Conservation (phyloP, 2,888 invertebrate species). For the Miltochrista miniata region DNA sequence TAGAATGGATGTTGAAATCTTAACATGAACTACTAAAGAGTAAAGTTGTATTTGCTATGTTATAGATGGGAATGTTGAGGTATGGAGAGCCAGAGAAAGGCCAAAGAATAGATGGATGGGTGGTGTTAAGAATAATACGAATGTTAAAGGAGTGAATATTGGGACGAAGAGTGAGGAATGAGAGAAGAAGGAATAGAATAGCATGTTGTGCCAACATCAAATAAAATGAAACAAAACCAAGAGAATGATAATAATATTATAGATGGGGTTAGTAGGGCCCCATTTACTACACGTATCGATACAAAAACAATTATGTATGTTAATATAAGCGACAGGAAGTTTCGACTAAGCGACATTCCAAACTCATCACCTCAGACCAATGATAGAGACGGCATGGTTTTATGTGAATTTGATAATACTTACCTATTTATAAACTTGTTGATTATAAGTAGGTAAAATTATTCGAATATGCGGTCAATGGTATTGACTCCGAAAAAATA, state of each 20-base stretch:
- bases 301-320: background rate
- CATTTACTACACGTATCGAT: background rate
- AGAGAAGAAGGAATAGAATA: too few relatives aligned
- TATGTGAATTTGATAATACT: conserved; percentile 37
- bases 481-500: conserved; percentile 8
- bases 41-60: too few relatives aligned
- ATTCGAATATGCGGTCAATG: conserved; percentile 15
- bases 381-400: conserved; percentile 39
- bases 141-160: too few relatives aligned
- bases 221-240: too few relatives aligned
- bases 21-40: too few relatives aligned
- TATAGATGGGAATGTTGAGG: background rate
- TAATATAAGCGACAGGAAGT: conserved; percentile 34
- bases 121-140: too few relatives aligned
- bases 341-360: conserved; percentile 25
- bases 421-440: conserved; percentile 32
- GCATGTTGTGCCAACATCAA: too few relatives aligned
- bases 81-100: too few relatives aligned
- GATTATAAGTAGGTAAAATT: conserved; percentile 17
- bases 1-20: conserved; percentile 3
- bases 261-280: too few relatives aligned
- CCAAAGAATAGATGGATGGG: too few relatives aligned
- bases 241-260: too few relatives aligned
- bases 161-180: too few relatives aligned
- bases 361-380: conserved; percentile 32